These are phyloP conservation scores for Pithys albifrons DNA, from an alignment of 2,113 vertebrate genomes.

Conservation along the genomic window DNA sequence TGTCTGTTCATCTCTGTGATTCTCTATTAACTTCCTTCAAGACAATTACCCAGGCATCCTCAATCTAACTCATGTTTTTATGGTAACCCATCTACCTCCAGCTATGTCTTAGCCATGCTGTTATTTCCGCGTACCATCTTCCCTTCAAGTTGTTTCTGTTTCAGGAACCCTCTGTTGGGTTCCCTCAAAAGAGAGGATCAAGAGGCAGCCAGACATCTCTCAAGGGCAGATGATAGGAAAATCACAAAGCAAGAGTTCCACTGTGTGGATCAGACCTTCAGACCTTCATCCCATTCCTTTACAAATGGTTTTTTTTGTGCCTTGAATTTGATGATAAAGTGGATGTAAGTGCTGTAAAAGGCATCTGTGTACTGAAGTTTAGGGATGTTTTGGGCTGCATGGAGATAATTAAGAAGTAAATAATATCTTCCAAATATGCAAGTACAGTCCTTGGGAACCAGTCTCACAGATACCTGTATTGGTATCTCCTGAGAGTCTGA, in stretches of 20 bases:
- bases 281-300: neutral
- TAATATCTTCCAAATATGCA: neutral
- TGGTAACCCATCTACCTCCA: neutral
- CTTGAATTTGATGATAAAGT: neutral
- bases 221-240: neutral
- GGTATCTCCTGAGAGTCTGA: neutral
- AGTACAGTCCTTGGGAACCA: neutral
- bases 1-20: neutral
- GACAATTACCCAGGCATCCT: neutral
- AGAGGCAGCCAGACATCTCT: neutral
- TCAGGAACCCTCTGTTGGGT: neutral
- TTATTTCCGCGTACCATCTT: neutral
- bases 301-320: neutral
- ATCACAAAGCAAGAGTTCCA: neutral
- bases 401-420: neutral
- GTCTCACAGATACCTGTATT: neutral
- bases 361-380: neutral
- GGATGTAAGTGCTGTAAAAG: neutral
- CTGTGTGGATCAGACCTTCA: neutral
- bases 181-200: neutral
- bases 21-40: neutral
- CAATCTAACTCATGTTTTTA: accelerated
- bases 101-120: neutral
- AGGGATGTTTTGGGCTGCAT: neutral
- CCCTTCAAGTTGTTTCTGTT: neutral